These are phyloP conservation scores for Agrenia bidenticulata DNA, from an alignment of 2,888 invertebrate species.

Conservation along the genomic window DNA sequence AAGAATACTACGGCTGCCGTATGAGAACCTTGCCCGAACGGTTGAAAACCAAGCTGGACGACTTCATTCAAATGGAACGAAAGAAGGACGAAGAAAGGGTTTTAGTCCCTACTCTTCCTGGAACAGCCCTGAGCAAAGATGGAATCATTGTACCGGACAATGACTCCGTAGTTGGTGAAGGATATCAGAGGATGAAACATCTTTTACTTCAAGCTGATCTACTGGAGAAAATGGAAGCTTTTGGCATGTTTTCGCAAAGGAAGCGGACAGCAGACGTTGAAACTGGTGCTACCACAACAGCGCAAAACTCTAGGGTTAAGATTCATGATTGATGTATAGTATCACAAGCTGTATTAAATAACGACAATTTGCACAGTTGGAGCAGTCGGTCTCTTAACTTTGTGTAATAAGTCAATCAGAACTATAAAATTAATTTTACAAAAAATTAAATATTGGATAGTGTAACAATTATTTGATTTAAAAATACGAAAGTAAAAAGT, in stretches of 20 bases:
- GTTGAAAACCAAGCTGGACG: slow-evolving; percentile 23
- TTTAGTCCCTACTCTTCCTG: slow-evolving; percentile 36
- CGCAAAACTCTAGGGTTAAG: no score
- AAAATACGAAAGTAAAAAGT: background rate
- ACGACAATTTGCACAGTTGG: no score
- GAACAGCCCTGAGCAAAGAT: slow-evolving; percentile 4
- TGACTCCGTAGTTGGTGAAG: background rate
- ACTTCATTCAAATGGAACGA: slow-evolving; percentile 30
- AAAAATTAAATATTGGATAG: no score
- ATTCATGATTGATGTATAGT: no score
- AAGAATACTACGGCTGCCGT: slow-evolving; percentile 29
- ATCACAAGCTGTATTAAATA: no score
- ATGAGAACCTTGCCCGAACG: slow-evolving; percentile 28
- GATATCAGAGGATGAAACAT: slow-evolving; percentile 19
- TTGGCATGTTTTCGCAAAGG: background rate
- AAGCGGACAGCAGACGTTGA: no score
- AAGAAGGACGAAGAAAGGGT: slow-evolving; percentile 34
- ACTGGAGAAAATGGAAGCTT: slow-evolving; percentile 10
- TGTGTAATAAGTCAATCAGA: no score
- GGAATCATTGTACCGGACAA: background rate
- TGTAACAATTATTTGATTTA: no score
- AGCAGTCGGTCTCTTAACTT: no score
- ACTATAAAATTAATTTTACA: no score
- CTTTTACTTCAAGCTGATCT: slow-evolving; percentile 8
- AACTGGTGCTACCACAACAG: no score